A percentile compares a stretch with the other conserved stretches of the same genome.
These are phyloP conservation scores for Tapera naevia DNA, from an alignment of 2,797 vertebrate genomes.

Conservation along the genomic window DNA sequence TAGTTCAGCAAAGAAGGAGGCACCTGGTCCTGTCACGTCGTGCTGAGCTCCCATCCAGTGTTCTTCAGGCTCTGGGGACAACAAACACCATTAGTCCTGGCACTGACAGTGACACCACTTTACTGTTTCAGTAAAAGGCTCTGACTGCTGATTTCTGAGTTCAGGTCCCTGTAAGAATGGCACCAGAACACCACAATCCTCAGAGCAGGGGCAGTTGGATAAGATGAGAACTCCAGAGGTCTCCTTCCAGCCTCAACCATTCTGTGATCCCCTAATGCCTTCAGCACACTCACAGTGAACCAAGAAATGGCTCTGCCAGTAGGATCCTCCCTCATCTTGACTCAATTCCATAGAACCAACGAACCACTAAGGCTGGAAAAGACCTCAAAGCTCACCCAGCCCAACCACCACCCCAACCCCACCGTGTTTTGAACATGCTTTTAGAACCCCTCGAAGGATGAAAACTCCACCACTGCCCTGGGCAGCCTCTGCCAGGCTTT, in stretches of 20 bases:
- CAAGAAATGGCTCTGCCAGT: neutral
- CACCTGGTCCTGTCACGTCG: neutral
- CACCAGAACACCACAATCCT: neutral
- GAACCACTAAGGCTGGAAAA: too few relatives aligned
- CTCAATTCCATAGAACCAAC: too few relatives aligned
- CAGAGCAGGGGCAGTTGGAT: neutral
- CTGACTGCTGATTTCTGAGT: neutral
- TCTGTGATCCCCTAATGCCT: neutral
- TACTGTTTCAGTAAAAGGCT: neutral
- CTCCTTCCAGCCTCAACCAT: neutral
- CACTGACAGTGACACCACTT: neutral
- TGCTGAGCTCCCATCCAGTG: conserved; percentile 42
- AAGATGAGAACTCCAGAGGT: neutral
- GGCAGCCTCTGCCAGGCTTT: too few relatives aligned
- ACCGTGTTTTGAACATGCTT: too few relatives aligned
- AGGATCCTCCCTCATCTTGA: neutral
- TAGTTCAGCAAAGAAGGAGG: conserved; percentile 42
- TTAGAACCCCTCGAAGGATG: too few relatives aligned
- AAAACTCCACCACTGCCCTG: too few relatives aligned
- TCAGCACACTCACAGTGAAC: neutral
- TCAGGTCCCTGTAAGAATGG: fast-evolving
- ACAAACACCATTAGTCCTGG: neutral
- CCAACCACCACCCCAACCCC: too few relatives aligned
- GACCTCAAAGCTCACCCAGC: too few relatives aligned
- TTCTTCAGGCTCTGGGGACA: conserved; percentile 9